phyloP scores from a whole-genome alignment of 2,888 invertebrate species.

The Aproaerema taeniolella region DNA sequence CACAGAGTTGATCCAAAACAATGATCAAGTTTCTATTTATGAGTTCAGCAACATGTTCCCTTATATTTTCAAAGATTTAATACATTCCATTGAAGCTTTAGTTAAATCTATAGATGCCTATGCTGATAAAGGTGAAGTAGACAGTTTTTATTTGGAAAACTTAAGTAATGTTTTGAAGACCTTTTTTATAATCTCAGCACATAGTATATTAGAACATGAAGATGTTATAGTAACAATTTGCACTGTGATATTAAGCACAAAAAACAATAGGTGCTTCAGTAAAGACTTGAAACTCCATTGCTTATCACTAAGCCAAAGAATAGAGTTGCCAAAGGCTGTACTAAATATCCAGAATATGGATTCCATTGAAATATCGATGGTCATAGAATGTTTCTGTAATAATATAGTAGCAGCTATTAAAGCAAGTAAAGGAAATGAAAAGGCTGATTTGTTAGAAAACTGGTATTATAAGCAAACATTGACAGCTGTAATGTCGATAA shows the following conservation, averaged over 20 bases:
- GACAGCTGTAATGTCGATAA: slow-evolving; percentile 37
- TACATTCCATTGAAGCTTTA: slow-evolving; percentile 41
- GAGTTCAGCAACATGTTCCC: slow-evolving; percentile 42
- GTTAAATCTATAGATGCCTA: slow-evolving; percentile 40
- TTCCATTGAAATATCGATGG: slow-evolving; percentile 41
- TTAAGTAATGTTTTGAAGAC: slow-evolving; percentile 37
- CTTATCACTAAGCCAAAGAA: slow-evolving; percentile 36
- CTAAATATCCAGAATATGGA: slow-evolving; percentile 41
- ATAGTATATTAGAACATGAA: slow-evolving; percentile 24
- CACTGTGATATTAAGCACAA: slow-evolving; percentile 36
- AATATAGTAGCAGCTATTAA: slow-evolving; percentile 36
- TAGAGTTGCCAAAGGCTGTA: slow-evolving; percentile 39
- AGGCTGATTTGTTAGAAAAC: slow-evolving; percentile 32
- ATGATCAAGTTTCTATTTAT: slow-evolving; percentile 36
- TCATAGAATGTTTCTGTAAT: slow-evolving; percentile 37
- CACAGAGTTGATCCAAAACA: slow-evolving; percentile 43
- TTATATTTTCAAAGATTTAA: slow-evolving; percentile 33
- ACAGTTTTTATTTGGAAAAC: slow-evolving; percentile 32
- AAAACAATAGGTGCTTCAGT: slow-evolving; percentile 34
- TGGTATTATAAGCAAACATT: slow-evolving; percentile 46
- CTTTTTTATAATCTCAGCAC: slow-evolving; percentile 33
- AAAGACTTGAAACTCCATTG: slow-evolving; percentile 46
- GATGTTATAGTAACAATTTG: slow-evolving; percentile 40
- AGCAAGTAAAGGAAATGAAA: slow-evolving; percentile 19
- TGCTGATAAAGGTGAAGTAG: slow-evolving; percentile 50